Evolutionary conservation across 2,113 vertebrate species (phyloP), one percentile per base, ranked within the genome.

Genomic region (Erinaceus europaeus): DNA sequence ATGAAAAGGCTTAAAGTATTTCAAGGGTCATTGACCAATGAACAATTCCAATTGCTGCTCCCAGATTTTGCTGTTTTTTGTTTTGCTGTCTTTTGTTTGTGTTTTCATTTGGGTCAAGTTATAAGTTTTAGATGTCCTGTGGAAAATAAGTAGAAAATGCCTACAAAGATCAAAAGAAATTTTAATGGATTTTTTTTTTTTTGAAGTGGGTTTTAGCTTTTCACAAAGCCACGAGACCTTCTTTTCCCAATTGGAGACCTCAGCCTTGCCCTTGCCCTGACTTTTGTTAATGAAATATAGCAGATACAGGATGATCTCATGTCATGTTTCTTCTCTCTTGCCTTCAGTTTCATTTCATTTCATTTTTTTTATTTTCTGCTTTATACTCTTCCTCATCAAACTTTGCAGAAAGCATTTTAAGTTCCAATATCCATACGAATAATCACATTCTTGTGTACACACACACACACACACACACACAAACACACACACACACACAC

Each of bases 381-480:
- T 68, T 78, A 87, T 74, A 80, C 78, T 71, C 77, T 81, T 75
- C 67, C 5, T 46, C 46, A 50, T 76, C 68, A 46, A 20, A 89
- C 61, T 71, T 90, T 73, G 14, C 46, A 91, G 86, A 67, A 78
- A 44, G 59, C 48, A 21, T 69, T 53, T 91, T 89, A 57, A 38
- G 52, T 67, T 84, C 17, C 64, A 40, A 77, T 78, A 40, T 74
- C 69, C 29, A 23, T 78, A 73, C 34, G 44, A 14, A 36, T 38
- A 76, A 73, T 72, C 40, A 55, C 14, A 27, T 13, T 9, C 57
- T 14, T 34, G 13, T 50, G 9, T 6, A 53, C 50, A 32, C 27
- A 62, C 44, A 34, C 29, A 53, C 13, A 42, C 34, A 40, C 52
- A 50, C 52, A 20, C 74, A 71, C n/a, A 53, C 27, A 71, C 42